Base-by-base conservation (phyloP, 2,113 vertebrate genomes). In the Suricata suricatta region DNA sequence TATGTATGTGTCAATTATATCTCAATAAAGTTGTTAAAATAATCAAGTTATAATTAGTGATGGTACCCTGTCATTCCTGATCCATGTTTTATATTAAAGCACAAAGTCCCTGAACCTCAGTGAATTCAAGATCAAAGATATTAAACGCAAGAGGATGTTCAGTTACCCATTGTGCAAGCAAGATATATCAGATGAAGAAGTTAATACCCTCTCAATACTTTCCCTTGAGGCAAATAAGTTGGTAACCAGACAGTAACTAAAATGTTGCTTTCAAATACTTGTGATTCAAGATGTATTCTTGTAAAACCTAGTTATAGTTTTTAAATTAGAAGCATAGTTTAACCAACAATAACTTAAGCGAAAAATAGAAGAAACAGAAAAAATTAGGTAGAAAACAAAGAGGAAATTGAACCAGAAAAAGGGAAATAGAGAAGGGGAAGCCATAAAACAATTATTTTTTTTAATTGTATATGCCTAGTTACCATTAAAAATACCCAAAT, bases 401-500 rank as follows among this genome's bases (percentile, higher is more conserved):
- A 35, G 21, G 35, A 90, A 91, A 69, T 60, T 84, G 76, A 93
- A 66, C 31, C n/a, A 66, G 92, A 88, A 66, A 96, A 88, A n/a
- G 14, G 10, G 29, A 91, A 88, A 41, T 83, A 63, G 69, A 84
- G 31, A 87, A 93, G 2, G 27, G 16, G 17, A 19, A 93, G 5
- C 12, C 83, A 79, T 66, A 91, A 88, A 92, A 69, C 69, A 74
- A 90, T 72, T 85, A 54, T 72, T 93, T 93, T 72, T 69, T 16
- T 72, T 69, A 86, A 60, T 57, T 66, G 2, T 89, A 41, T 79
- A 23, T 38, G 33, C 21, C 33, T 63, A 35, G 11, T 8, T 15
- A 72, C 47, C 47, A 23, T 50, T 14, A 84, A 72, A 94, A 80
- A 35, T 31, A 91, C 19, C 25, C 47, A 74, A 41, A 74, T 80